phyloP scores from a whole-genome alignment of 2,113 vertebrate species.

The Dromaius novaehollandiae region DNA sequence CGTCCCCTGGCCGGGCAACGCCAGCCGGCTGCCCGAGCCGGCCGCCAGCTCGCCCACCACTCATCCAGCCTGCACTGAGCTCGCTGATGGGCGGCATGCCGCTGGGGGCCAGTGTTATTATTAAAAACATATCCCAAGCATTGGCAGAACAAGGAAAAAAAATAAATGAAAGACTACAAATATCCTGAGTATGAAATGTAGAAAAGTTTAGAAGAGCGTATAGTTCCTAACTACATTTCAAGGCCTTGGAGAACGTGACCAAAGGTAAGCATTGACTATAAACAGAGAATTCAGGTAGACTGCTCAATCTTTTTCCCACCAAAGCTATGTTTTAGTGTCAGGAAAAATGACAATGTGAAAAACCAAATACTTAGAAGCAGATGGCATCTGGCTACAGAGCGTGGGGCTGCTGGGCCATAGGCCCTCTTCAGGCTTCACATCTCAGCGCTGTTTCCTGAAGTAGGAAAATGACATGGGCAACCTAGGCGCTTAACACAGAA shows the following conservation, averaged over 20 bases:
- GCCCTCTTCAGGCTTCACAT: not conserved
- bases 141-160: too few species aligned
- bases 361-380: not conserved
- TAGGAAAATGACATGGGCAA: not conserved
- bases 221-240: not conserved
- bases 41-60: too few species aligned
- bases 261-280: not conserved
- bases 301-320: not conserved
- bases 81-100: too few species aligned
- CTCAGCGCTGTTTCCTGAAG: not conserved
- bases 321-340: not conserved
- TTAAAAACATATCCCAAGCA: too few species aligned
- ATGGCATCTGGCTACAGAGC: not conserved
- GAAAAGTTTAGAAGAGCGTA: not conserved
- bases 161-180: not conserved
- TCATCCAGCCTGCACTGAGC: too few species aligned
- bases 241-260: not conserved
- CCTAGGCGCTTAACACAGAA: not conserved
- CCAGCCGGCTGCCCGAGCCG: too few species aligned
- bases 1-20: too few species aligned
- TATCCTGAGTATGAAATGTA: not conserved
- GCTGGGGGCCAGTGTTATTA: too few species aligned
- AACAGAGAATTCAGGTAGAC: not conserved
- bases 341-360: rapidly evolving
- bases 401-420: rapidly evolving